These are phyloP conservation scores for Standfussiana lucernea DNA, from an alignment of 2,888 invertebrate genomes.

Conservation along the genomic window DNA sequence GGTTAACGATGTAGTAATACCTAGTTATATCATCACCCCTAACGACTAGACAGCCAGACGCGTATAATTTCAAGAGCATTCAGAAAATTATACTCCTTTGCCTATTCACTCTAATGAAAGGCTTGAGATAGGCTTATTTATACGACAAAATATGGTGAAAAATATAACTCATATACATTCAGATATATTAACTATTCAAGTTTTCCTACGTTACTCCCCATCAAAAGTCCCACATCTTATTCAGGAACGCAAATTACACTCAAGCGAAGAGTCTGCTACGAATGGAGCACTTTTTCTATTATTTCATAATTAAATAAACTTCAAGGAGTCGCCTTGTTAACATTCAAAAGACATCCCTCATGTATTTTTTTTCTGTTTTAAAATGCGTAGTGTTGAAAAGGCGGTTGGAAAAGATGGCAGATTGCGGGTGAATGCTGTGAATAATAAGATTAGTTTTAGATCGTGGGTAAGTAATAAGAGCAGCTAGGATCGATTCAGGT, in stretches of 20 bases:
- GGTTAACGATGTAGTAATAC: no score
- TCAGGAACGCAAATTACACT: conserved; percentile 70
- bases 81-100: conserved; percentile 13
- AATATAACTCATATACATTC: conserved; percentile 1
- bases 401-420: background rate
- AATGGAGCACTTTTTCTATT: conserved; percentile 68
- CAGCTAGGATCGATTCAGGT: no score
- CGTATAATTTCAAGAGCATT: conserved; percentile 9
- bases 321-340: conserved; percentile 76
- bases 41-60: conserved; percentile 7
- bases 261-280: conserved; percentile 49
- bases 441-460: no score
- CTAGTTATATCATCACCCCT: no score
- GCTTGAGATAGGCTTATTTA: conserved; percentile 24
- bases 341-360: conserved; percentile 73
- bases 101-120: conserved; percentile 22
- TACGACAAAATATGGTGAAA: background rate
- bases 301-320: conserved; percentile 82
- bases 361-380: conserved; percentile 16
- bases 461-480: background rate
- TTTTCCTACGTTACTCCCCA: conserved; percentile 21
- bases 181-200: conserved; percentile 46
- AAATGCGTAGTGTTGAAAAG: conserved; percentile 7
- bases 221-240: conserved; percentile 57
- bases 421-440: no score